phyloP scores from a whole-genome alignment of 92 coral and sea anemone species.

The Phymanthus crucifer region DNA sequence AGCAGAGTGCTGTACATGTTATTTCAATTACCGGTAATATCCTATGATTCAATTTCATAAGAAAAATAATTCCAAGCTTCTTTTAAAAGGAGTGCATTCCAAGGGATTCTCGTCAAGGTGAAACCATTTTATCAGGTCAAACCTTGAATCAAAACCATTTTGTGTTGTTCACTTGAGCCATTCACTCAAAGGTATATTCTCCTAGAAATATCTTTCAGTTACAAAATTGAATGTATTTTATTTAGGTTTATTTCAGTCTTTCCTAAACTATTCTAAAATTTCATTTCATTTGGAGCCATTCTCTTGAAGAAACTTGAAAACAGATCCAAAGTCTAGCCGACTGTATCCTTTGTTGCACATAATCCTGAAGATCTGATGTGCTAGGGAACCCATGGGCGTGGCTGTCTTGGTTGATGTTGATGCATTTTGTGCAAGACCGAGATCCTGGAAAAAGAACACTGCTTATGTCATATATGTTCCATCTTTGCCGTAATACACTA shows the following conservation, averaged over 20 bases:
- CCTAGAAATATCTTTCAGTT: background rate
- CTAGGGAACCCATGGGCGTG: slow-evolving; percentile 94
- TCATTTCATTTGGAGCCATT: slow-evolving; percentile 22
- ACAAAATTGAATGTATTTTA: background rate
- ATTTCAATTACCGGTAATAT: too few species aligned
- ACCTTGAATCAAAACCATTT: too few species aligned
- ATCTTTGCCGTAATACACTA: too few species aligned
- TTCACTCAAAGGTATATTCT: too few species aligned
- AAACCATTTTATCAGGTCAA: too few species aligned
- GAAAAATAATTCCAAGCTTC: too few species aligned
- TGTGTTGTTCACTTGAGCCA: too few species aligned
- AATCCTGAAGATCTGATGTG: slow-evolving; percentile 90
- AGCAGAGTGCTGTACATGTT: too few species aligned
- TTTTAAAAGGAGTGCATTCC: too few species aligned
- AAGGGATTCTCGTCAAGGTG: too few species aligned
- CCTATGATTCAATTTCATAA: too few species aligned
- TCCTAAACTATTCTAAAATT: background rate
- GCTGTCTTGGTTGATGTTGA: slow-evolving; percentile 87
- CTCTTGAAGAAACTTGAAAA: slow-evolving; percentile 84
- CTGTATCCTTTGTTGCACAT: slow-evolving; percentile 95
- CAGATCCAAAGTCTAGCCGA: slow-evolving; percentile 87
- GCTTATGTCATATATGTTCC: too few species aligned
- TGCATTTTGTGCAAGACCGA: slow-evolving; percentile 97
- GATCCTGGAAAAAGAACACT: slow-evolving; percentile 55
- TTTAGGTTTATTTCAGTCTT: background rate